A percentile compares a stretch with the other conserved stretches of the same genome.
Conservation (phyloP, 2,888 invertebrate genomes). For the Leptopilina syphax region DNA sequence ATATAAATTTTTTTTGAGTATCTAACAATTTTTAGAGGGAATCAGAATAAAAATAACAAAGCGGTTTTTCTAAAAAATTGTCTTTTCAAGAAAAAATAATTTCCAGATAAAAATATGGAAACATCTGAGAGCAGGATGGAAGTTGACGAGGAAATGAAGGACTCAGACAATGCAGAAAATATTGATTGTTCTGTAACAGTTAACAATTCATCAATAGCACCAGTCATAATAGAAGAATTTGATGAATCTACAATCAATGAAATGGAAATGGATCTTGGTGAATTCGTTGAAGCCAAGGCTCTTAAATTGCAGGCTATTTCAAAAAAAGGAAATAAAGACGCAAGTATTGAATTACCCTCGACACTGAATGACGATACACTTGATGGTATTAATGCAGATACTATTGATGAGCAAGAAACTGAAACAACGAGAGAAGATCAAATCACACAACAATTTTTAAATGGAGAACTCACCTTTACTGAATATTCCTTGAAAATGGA, state of each 20-base stretch:
- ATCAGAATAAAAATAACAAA: no score
- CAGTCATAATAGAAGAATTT: conserved; percentile 72
- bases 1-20: no score
- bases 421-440: conserved; percentile 67
- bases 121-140: conserved; percentile 3
- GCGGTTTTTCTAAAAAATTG: neutral
- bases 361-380: conserved; percentile 45
- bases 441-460: conserved; percentile 83
- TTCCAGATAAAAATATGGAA: conserved; percentile 1
- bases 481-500: conserved; percentile 78
- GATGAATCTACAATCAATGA: conserved; percentile 64
- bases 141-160: conserved; percentile 14
- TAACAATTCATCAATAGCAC: conserved; percentile 53
- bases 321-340: conserved; percentile 42
- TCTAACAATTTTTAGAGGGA: no score
- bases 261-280: conserved; percentile 68
- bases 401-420: conserved; percentile 45
- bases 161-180: neutral
- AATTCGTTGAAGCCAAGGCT: conserved; percentile 72
- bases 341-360: neutral
- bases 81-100: neutral
- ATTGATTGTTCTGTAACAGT: conserved; percentile 42
- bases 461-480: conserved; percentile 85
- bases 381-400: conserved; percentile 64
- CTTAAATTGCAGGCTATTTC: conserved; percentile 66